phyloP scores from a whole-genome alignment of 2,888 invertebrate species.

The Melanchra persicariae region DNA sequence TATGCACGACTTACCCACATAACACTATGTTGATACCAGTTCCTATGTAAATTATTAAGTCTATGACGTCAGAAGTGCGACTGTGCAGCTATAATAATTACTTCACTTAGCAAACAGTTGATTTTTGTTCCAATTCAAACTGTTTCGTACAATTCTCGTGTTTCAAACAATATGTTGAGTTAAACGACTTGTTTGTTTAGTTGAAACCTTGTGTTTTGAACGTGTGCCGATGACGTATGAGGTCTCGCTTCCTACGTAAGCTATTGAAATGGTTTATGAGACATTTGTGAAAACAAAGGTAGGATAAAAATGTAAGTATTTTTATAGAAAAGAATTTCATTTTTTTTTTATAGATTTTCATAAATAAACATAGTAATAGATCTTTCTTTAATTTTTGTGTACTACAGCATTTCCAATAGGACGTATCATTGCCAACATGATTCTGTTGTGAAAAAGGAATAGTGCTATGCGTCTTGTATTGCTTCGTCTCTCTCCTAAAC shows the following conservation, averaged over 20 bases:
- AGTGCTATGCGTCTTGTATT: too few species aligned
- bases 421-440: too few species aligned
- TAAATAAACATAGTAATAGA: too few species aligned
- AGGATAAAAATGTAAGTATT: background rate
- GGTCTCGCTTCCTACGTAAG: slow-evolving; percentile 10
- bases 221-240: slow-evolving; percentile 20
- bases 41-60: slow-evolving; percentile 43
- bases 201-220: slow-evolving; percentile 35
- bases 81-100: slow-evolving; percentile 43
- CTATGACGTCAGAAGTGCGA: slow-evolving; percentile 43
- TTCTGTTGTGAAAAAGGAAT: too few species aligned
- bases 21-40: slow-evolving; percentile 27
- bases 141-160: slow-evolving; percentile 32
- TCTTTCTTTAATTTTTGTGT: too few species aligned
- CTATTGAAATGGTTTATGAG: background rate
- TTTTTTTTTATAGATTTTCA: too few species aligned
- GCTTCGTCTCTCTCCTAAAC: too few species aligned
- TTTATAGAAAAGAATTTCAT: too few species aligned
- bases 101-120: slow-evolving; percentile 38
- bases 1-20: slow-evolving; percentile 40
- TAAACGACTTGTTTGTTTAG: slow-evolving; percentile 39
- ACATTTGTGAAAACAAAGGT: background rate
- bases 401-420: too few species aligned
- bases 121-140: slow-evolving; percentile 45
- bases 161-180: slow-evolving; percentile 33